phyloP scores from a whole-genome alignment of 2,797 vertebrate genomes.

The Squalus acanthias region DNA sequence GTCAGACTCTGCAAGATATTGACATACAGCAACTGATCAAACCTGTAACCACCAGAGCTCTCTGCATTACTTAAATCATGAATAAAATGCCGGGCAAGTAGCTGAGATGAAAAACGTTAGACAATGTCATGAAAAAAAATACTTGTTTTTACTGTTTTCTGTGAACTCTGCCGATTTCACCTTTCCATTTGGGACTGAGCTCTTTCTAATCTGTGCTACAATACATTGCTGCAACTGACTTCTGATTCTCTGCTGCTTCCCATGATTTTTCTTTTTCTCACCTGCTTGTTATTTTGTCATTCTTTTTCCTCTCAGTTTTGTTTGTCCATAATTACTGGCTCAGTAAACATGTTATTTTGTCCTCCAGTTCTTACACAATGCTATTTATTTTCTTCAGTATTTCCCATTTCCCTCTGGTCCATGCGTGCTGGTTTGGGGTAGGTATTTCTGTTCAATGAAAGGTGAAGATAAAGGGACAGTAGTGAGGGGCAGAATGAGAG shows the following conservation, averaged over 20 bases:
- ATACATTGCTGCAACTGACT: not conserved
- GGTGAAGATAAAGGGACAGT: not conserved
- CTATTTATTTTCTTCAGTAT: not conserved
- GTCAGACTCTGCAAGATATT: not conserved
- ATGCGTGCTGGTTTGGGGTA: not conserved
- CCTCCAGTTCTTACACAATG: not conserved
- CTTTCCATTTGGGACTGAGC: not conserved
- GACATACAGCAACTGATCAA: not conserved
- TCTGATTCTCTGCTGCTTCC: not conserved
- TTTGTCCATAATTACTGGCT: not conserved
- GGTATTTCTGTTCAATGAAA: not conserved
- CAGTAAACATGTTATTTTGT: slow-evolving; percentile 11
- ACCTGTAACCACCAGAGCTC: not conserved
- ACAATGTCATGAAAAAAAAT: not conserved
- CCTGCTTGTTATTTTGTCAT: not conserved
- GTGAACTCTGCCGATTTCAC: not conserved
- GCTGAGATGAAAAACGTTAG: not conserved
- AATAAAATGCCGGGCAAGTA: not conserved
- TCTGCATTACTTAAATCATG: not conserved
- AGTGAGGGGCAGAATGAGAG: not conserved
- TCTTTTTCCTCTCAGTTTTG: not conserved
- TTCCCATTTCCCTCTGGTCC: not conserved
- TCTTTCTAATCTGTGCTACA: not conserved
- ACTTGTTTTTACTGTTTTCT: slow-evolving; percentile 13
- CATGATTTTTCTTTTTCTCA: not conserved